phyloP scores from a whole-genome alignment of 2,888 invertebrate genomes.

The Arrhopalites spinosus region DNA sequence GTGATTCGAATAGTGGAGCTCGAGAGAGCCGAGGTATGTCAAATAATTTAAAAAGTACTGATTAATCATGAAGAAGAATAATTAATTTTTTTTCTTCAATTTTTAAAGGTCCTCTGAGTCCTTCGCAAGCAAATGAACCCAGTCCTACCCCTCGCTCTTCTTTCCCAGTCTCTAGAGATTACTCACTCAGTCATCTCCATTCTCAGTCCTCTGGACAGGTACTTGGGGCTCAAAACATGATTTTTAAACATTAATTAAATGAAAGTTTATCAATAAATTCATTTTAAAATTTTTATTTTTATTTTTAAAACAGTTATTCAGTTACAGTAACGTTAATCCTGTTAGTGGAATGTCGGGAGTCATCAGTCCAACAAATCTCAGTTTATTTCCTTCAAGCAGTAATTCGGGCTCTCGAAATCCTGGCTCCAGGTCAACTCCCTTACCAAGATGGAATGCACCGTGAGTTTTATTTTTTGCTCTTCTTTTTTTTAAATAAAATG shows the following conservation, averaged over 20 bases:
- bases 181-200: slow-evolving; percentile 92
- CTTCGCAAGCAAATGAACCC: slow-evolving; percentile 53
- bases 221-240: background rate
- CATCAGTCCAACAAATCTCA: slow-evolving; percentile 85
- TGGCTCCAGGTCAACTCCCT: slow-evolving; percentile 62
- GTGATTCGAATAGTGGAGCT: slow-evolving; percentile 55
- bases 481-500: no score
- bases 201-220: slow-evolving; percentile 81
- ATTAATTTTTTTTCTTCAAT: no score
- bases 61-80: no score
- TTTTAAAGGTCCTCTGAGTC: slow-evolving; percentile 55
- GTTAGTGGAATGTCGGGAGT: slow-evolving; percentile 75
- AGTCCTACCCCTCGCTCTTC: slow-evolving; percentile 56
- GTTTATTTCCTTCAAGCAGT: slow-evolving; percentile 74
- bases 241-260: background rate
- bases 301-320: slow-evolving; percentile 75
- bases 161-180: slow-evolving; percentile 67
- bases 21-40: slow-evolving; percentile 38
- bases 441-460: slow-evolving; percentile 81
- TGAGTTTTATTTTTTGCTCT: no score
- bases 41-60: no score
- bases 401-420: slow-evolving; percentile 59
- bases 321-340: slow-evolving; percentile 84
- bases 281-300: slow-evolving; percentile 8
- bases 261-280: background rate